Evolutionary conservation across 2,113 vertebrate species (phyloP), one percentile per base, ranked within the genome.

Genomic region (Erinaceus europaeus): DNA sequence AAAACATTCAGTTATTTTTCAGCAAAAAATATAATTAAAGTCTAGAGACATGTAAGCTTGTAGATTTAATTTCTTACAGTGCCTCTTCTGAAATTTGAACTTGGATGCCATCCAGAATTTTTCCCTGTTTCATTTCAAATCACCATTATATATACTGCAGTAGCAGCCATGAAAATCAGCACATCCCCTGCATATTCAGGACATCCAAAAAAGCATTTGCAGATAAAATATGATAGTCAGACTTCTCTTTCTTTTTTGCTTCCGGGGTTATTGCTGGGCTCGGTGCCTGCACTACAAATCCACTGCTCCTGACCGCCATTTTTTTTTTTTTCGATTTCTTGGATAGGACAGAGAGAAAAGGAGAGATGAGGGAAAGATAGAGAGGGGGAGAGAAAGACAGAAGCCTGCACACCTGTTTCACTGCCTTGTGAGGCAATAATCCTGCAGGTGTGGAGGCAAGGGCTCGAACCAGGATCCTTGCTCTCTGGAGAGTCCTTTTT

Each of bases 21-120:
- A 57, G 40, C 6, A 65, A 75, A 32, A 88, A 77, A 48, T 23
- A 52, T 76, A 90, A 94, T 72, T 65, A 91, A 93, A 50, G 75
- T 23, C 44, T 71, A 90, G 34, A 86, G 48, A 75, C 21, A 84
- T 29, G 55, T 81, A 59, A 50, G 18, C 20, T 84, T 81, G 74
- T 77, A 20, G 9, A 64, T 84, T 90, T 89, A 91, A 90, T 89
- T 94, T 69, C 65, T 89, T 44, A 53, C 61, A 93, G 67, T 76
- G 9, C 61, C 55, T 91, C 65, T 90, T 75, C 34, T 84, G 32
- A 91, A 91, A 93, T 67, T 77, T 68, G 74, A 90, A 89, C 81
- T 84, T 93, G 90, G 68, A 84, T 82, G 34, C 18, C 36, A n/a
- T 89, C 84, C 87, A 86, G 73, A 9, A 6, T 91, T 91, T 32